Conservation (phyloP, 1,140 invertebrate genomes). For the Drosophila elegans region DNA sequence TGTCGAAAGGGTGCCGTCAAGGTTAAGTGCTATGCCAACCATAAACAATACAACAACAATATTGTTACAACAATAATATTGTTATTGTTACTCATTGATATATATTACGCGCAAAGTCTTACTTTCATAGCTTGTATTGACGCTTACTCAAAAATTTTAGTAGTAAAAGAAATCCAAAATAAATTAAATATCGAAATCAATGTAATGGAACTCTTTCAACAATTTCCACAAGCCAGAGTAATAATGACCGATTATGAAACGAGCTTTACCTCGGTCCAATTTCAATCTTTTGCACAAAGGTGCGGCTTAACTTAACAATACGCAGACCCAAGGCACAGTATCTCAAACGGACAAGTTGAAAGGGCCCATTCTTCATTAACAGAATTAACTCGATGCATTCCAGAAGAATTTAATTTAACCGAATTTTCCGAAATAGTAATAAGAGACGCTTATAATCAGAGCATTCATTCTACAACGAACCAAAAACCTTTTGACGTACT, state of each 20-base stretch:
- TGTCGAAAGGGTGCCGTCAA: too few relatives aligned
- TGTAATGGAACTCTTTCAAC: neutral
- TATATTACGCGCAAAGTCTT: neutral
- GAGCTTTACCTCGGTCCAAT: neutral
- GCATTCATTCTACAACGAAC: too few relatives aligned
- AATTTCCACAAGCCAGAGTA: neutral
- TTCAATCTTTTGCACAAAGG: neutral
- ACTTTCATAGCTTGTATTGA: slow-evolving; percentile 22
- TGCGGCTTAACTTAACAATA: neutral
- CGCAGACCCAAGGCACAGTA: slow-evolving; percentile 1
- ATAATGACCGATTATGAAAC: slow-evolving; percentile 6
- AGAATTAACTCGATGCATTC: too few relatives aligned
- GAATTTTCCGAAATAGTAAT: too few relatives aligned
- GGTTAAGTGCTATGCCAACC: too few relatives aligned
- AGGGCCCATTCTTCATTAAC: neutral
- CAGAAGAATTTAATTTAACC: too few relatives aligned
- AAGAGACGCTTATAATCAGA: too few relatives aligned
- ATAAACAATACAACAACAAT: too few relatives aligned
- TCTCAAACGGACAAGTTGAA: neutral
- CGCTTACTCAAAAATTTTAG: slow-evolving; percentile 24
- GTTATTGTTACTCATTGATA: neutral
- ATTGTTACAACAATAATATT: too few relatives aligned
- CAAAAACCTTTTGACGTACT: too few relatives aligned
- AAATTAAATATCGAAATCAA: slow-evolving; percentile 25
- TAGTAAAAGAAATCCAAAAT: slow-evolving; percentile 32